phyloP scores from a whole-genome alignment of 1,140 invertebrate genomes.

The Cotesia typhae region DNA sequence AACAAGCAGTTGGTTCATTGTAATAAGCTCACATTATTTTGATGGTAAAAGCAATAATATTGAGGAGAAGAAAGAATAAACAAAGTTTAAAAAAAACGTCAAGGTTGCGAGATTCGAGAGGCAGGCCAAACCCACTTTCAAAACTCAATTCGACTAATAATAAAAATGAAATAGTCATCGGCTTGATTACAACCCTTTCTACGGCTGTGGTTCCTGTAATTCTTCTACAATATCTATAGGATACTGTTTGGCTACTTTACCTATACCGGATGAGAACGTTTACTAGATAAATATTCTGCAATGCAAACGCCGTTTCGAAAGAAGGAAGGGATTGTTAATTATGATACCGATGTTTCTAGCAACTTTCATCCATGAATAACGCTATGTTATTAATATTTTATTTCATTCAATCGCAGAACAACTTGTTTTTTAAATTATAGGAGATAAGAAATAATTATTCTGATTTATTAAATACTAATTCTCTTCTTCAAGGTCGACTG shows the following conservation, averaged over 20 bases:
- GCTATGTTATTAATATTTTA: background rate
- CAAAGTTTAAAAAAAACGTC: constrained; percentile 7
- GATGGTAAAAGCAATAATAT: too few species aligned
- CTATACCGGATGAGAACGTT: background rate
- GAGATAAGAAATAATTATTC: too few species aligned
- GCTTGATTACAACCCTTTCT: background rate
- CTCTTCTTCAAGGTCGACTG: constrained; percentile 8
- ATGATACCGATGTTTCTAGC: background rate
- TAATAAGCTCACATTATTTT: too few species aligned
- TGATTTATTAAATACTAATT: too few species aligned
- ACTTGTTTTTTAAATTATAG: too few species aligned
- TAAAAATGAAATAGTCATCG: constrained; percentile 23
- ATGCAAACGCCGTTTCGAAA: constrained; percentile 12
- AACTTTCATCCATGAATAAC: background rate
- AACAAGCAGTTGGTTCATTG: too few species aligned
- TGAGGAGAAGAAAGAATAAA: constrained; percentile 12
- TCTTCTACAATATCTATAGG: background rate
- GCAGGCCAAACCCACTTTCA: constrained; percentile 37
- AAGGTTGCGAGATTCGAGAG: constrained; percentile 31
- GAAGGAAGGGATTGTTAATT: constrained; percentile 24
- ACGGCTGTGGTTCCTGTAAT: background rate
- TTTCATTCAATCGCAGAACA: too few species aligned
- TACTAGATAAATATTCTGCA: constrained; percentile 1
- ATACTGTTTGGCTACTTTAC: background rate
- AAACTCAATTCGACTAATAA: constrained; percentile 11